A percentile compares a stretch with the other conserved stretches of the same genome.
phyloP scores from a whole-genome alignment of 2,888 invertebrate species.

The Limenitis camilla region DNA sequence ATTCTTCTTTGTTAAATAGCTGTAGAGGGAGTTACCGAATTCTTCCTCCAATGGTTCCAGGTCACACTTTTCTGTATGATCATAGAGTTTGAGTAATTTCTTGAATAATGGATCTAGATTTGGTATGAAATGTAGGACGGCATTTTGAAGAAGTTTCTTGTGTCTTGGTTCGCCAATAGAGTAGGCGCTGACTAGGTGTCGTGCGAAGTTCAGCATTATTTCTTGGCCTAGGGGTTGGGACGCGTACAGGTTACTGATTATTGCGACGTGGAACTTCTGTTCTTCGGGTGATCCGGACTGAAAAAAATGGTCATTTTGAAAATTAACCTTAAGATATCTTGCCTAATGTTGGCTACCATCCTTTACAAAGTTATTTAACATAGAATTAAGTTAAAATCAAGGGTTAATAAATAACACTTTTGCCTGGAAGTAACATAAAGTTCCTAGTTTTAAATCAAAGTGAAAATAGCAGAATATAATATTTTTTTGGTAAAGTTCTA shows the following conservation, averaged over 20 bases:
- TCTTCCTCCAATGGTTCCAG: slow-evolving; percentile 65
- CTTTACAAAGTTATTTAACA: no score
- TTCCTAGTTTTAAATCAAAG: no score
- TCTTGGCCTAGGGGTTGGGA: slow-evolving; percentile 90
- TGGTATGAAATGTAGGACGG: slow-evolving; percentile 88
- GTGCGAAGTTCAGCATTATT: slow-evolving; percentile 84
- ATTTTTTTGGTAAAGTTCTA: no score
- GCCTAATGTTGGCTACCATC: no score
- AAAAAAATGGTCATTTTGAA: slow-evolving; percentile 22
- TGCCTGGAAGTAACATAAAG: no score
- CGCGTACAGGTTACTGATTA: slow-evolving; percentile 88
- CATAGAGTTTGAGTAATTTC: slow-evolving; percentile 45
- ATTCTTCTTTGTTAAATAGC: slow-evolving; percentile 53
- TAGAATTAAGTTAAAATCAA: no score
- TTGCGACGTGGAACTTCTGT: slow-evolving; percentile 85
- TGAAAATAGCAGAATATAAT: no score
- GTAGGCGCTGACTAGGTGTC: slow-evolving; percentile 85
- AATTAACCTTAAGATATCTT: no score
- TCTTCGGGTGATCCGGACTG: slow-evolving; percentile 86
- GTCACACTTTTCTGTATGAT: slow-evolving; percentile 50
- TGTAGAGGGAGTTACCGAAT: slow-evolving; percentile 79
- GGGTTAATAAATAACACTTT: no score
- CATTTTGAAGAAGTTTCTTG: slow-evolving; percentile 77
- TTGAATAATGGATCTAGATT: slow-evolving; percentile 53
- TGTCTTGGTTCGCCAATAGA: slow-evolving; percentile 79